Evolutionary conservation across 2,797 vertebrate species (phyloP), one percentile per base, ranked within the genome.

Genomic region (Propithecus perrieri): DNA sequence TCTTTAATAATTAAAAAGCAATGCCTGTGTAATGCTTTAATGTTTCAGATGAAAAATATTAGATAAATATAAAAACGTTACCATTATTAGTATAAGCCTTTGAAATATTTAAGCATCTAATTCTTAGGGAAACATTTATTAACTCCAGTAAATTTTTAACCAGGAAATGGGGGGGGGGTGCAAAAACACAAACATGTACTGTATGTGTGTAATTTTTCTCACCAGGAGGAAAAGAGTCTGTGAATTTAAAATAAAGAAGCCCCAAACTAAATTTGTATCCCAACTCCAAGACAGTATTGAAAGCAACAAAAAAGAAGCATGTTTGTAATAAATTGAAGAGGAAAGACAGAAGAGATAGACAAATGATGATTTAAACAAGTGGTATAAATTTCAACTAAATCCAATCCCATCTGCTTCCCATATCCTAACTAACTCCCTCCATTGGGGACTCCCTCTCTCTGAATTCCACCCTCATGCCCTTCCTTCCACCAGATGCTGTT

Each of bases 101-200:
- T 95, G 53, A 91, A 87, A 95, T 41, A 86, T 35, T 95, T 78
- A 95, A 93, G 35, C 33, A 95, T 28, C n/a, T 7, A 79, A 94
- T 92, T 96, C 74, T 92, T 79, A 94, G 46, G 57, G 57, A 96
- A 89, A 78, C 41, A 97, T 75, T 87, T 75, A 94, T 30, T 91
- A 85, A 86, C 85, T 88, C 67, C 41, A 91, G 91, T 83, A 91
- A 88, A 97, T 74, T 90, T 91, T 88, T 95, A 93, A 95, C 43
- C 63, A 96, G 75, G 57, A 76, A 78, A 71, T 57, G 2, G 10
- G 53, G 8, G 6, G 26, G 17, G 18, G 14, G 30, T 61, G 14
- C 11, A 48, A 65, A 79, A 90, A 83, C 59, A 83, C 80, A 96
- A 86, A 57, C 35, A 81, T 26, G 5, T 79, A 57, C 50, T 79